phyloP scores from a whole-genome alignment of 1,140 invertebrate genomes.

The Musca vetustissima region DNA sequence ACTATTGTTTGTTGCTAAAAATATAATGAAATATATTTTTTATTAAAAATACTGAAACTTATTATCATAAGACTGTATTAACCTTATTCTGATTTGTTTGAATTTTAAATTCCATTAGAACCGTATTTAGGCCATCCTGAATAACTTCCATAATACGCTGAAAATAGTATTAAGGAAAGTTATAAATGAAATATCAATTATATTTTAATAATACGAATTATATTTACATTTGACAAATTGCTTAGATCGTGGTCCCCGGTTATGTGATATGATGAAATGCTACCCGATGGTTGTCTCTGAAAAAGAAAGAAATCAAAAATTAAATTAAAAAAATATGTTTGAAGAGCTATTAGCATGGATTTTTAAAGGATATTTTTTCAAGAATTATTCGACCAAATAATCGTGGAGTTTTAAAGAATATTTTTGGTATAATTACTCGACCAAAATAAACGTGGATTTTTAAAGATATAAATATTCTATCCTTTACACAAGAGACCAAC shows the following conservation, averaged over 20 bases:
- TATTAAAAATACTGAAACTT: no score
- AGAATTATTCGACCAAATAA: no score
- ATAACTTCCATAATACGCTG: not conserved
- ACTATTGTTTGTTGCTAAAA: not conserved
- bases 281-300: not conserved
- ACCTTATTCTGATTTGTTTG: not conserved
- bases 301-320: no score
- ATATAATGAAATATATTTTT: no score
- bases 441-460: no score
- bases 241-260: not conserved
- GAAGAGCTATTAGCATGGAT: no score
- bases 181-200: not conserved
- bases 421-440: no score
- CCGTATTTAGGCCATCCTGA: not conserved
- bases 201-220: not conserved
- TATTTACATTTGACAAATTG: not conserved
- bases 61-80: not conserved
- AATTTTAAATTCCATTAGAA: not conserved
- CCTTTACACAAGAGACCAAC: no score
- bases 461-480: no score
- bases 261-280: not conserved
- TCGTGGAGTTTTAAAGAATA: no score
- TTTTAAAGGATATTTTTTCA: no score
- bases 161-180: not conserved
- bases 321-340: no score